These are phyloP conservation scores for Acanthochromis polyacanthus DNA, from an alignment of 2,113 vertebrate genomes.

Conservation along the genomic window DNA sequence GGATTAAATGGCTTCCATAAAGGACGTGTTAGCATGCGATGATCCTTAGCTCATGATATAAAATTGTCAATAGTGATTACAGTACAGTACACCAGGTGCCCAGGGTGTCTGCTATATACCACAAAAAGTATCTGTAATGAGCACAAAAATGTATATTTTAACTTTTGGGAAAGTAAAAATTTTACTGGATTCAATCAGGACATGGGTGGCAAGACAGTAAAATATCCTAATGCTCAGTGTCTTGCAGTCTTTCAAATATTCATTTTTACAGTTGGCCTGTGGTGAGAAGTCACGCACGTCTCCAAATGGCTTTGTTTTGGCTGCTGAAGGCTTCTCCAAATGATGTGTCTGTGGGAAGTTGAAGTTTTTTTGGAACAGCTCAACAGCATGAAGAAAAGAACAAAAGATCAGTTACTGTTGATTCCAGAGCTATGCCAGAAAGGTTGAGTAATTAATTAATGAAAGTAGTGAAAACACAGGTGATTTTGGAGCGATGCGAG, in stretches of 20 bases:
- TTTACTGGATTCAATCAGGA: too few species aligned
- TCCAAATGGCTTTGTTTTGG: too few species aligned
- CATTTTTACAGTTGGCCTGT: too few species aligned
- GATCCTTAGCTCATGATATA: neutral
- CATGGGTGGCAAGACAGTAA: too few species aligned
- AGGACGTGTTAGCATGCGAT: neutral
- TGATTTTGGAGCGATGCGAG: neutral
- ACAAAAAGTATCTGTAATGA: too few species aligned
- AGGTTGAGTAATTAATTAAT: neutral
- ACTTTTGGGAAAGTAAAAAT: too few species aligned
- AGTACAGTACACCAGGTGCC: too few species aligned
- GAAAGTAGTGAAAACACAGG: neutral
- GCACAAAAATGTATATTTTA: too few species aligned
- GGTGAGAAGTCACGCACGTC: too few species aligned
- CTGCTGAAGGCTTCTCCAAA: neutral
- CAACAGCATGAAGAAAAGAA: conserved; percentile 5
- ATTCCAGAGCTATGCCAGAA: neutral
- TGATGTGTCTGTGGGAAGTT: conserved; percentile 5
- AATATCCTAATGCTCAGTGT: too few species aligned
- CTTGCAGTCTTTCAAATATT: too few species aligned
- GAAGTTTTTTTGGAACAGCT: neutral
- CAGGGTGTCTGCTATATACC: too few species aligned
- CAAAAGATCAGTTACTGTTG: neutral
- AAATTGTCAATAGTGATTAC: neutral
- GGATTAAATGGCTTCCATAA: neutral